Evolutionary conservation across 1,140 invertebrate species (phyloP).

Genomic region (Chironomus tepperi): DNA sequence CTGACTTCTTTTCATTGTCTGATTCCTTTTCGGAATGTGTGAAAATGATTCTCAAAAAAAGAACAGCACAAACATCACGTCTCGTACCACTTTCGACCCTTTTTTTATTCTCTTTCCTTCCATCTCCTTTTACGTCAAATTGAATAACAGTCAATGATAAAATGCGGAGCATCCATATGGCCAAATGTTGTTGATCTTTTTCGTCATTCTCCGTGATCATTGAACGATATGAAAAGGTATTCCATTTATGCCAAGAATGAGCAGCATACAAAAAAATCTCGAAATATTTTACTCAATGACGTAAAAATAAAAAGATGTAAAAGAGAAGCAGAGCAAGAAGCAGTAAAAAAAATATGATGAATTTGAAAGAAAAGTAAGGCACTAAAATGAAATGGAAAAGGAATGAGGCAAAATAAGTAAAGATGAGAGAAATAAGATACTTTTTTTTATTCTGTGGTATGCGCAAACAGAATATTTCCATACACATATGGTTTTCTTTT

Average conservation of each 20-base stretch:
- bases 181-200: no score
- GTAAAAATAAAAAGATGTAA: neutral
- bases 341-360: neutral
- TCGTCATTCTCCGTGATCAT: no score
- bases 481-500: no score
- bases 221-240: neutral
- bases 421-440: constrained; percentile 17
- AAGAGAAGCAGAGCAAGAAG: neutral
- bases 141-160: neutral
- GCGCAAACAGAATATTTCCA: neutral
- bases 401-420: neutral
- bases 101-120: neutral
- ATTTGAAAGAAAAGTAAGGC: no score
- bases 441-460: constrained; percentile 11
- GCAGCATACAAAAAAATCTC: no score
- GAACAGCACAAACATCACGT: neutral
- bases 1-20: neutral
- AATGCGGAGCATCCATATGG: neutral
- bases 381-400: no score
- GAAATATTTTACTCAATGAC: neutral
- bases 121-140: no score
- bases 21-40: no score
- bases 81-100: neutral
- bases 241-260: constrained; percentile 19
- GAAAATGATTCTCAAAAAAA: neutral